phyloP scores from a whole-genome alignment of 2,113 vertebrate species.

The Ictalurus furcatus region DNA sequence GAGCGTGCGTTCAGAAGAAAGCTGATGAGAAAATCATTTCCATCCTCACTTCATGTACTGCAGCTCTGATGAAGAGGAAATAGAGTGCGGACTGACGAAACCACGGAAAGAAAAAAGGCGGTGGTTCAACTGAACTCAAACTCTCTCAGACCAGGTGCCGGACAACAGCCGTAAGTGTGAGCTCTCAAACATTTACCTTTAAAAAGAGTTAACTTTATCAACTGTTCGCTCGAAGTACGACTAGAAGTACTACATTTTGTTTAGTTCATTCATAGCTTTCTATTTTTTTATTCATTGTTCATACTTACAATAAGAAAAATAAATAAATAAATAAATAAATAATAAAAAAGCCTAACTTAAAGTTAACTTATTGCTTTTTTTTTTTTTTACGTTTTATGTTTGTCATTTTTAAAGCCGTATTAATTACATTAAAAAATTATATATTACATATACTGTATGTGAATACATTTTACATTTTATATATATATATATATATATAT shows the following conservation, averaged over 20 bases:
- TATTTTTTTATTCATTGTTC: not conserved
- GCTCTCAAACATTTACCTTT: not conserved
- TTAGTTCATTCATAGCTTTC: not conserved
- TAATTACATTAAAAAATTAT: not conserved
- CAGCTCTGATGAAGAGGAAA: slow-evolving; percentile 13
- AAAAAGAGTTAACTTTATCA: not conserved
- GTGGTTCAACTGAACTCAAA: not conserved
- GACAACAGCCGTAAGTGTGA: not conserved
- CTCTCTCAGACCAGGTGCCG: not conserved
- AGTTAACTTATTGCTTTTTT: not conserved
- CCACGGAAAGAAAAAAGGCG: not conserved
- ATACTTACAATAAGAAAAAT: too few species aligned
- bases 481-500: not conserved
- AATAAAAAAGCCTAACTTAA: not conserved
- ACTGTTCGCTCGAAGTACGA: not conserved
- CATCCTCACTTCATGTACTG: not conserved
- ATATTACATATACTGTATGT: not conserved
- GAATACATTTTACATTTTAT: too few species aligned
- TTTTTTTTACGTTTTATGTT: not conserved
- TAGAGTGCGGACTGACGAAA: slow-evolving; percentile 22
- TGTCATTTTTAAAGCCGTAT: not conserved
- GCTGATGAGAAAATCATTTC: not conserved
- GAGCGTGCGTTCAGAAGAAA: not conserved
- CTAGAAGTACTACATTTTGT: not conserved
- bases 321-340: too few species aligned